Conservation (phyloP, 92 coral and sea anemone genomes). For the Zoanthus sociatus region DNA sequence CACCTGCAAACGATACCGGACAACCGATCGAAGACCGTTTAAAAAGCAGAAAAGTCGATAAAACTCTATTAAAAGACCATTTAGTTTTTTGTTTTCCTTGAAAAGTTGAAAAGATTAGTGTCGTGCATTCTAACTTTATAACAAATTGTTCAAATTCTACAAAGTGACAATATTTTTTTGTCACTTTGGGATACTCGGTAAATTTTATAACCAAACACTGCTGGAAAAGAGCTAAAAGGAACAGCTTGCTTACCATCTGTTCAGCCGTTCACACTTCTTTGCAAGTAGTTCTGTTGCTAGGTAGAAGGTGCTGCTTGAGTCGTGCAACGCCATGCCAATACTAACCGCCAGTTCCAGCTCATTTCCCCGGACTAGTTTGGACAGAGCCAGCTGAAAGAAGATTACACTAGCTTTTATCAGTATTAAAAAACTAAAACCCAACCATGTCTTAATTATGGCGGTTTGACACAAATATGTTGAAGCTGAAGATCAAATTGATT, state of each 20-base stretch:
- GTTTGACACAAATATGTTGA: too few species aligned
- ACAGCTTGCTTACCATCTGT: conserved; percentile 75
- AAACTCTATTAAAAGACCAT: too few species aligned
- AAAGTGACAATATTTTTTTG: too few species aligned
- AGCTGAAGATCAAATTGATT: too few species aligned
- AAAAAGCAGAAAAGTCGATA: too few species aligned
- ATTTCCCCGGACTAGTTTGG: conserved; percentile 94
- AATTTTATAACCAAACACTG: too few species aligned
- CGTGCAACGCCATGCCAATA: conserved; percentile 77
- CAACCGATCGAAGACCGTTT: too few species aligned
- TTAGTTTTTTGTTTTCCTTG: not conserved
- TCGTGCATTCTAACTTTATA: not conserved
- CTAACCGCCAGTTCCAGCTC: conserved; percentile 91
- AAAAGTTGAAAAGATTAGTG: not conserved
- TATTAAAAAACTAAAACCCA: too few species aligned
- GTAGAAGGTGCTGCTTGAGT: conserved; percentile 67
- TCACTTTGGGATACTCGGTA: too few species aligned
- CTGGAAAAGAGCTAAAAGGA: not conserved
- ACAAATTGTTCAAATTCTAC: not conserved
- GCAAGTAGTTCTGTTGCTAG: conserved; percentile 77
- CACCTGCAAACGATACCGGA: too few species aligned
- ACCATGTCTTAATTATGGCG: too few species aligned
- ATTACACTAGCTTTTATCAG: too few species aligned
- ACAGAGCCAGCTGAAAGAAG: conserved; percentile 75
- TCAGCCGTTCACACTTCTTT: conserved; percentile 84